These are phyloP conservation scores for Rutilus rutilus DNA, from an alignment of 2,113 vertebrate genomes.

Conservation along the genomic window DNA sequence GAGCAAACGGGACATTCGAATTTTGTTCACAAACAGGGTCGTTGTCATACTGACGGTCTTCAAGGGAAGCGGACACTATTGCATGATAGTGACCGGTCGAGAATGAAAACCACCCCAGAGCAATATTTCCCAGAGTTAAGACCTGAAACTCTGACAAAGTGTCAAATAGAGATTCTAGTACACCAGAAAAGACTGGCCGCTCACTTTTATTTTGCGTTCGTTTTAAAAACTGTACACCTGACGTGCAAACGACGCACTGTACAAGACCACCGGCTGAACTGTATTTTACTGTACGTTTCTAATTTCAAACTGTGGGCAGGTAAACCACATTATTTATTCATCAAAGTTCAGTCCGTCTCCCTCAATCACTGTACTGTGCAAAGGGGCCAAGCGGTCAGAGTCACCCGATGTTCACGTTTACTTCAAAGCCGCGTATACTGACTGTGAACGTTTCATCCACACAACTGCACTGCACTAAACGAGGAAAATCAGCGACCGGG, in stretches of 20 bases:
- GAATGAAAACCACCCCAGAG: conserved; percentile 63
- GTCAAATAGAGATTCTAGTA: conserved; percentile 48
- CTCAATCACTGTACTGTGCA: conserved; percentile 42
- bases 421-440: conserved; percentile 25
- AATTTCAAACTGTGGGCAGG: conserved; percentile 11
- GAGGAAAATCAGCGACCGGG: background rate
- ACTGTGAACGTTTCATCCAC: conserved; percentile 22
- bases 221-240: conserved; percentile 37
- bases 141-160: conserved; percentile 53
- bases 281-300: conserved; percentile 39
- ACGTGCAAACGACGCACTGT: conserved; percentile 26
- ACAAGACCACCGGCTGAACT: background rate
- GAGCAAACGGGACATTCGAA: conserved; percentile 49
- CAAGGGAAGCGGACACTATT: background rate
- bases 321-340: conserved; percentile 34
- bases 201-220: conserved; percentile 41
- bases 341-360: background rate
- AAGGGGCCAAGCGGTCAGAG: conserved; percentile 3
- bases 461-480: conserved; percentile 25
- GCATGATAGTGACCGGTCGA: background rate
- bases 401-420: conserved; percentile 26
- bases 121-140: conserved; percentile 67
- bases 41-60: background rate
- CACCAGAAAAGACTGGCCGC: conserved; percentile 9
- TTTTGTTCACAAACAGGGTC: background rate